Percentiles rank a stretch among this genome's conserved stretches.
phyloP scores from a whole-genome alignment of 2,888 invertebrate species.

The Acanthacorydalis orientalis region DNA sequence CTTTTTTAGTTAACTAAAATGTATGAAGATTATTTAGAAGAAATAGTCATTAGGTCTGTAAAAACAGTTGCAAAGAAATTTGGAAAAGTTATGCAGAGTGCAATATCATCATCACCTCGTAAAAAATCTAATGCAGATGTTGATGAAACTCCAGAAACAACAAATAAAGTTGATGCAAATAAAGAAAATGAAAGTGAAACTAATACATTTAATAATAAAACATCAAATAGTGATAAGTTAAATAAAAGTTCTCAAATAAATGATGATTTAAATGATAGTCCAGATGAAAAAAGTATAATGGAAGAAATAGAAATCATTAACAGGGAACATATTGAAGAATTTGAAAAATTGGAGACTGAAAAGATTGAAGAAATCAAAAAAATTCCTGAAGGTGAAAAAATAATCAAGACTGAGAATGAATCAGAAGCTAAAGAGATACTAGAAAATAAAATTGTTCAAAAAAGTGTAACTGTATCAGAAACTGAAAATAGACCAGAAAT shows the following conservation, averaged over 20 bases:
- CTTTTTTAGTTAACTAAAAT: slow-evolving; percentile 47
- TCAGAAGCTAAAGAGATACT: neutral
- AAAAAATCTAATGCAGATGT: neutral
- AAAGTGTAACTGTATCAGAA: slow-evolving; percentile 5
- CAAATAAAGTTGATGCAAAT: slow-evolving; percentile 2
- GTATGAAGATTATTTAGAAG: slow-evolving; percentile 60
- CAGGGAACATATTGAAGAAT: neutral
- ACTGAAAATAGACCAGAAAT: slow-evolving; percentile 5
- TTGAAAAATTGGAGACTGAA: slow-evolving; percentile 4
- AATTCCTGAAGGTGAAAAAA: slow-evolving; percentile 2
- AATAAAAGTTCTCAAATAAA: slow-evolving; percentile 1
- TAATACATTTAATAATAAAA: neutral
- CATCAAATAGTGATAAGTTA: neutral
- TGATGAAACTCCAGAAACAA: slow-evolving; percentile 1
- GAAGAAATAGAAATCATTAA: neutral
- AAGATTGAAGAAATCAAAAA: slow-evolving; percentile 3
- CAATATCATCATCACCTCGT: slow-evolving; percentile 7
- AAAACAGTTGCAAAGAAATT: slow-evolving; percentile 19
- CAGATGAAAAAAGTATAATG: neutral
- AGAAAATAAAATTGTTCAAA: slow-evolving; percentile 9
- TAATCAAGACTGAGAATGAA: slow-evolving; percentile 1
- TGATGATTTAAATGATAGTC: neutral
- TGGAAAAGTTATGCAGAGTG: neutral
- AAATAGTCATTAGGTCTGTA: slow-evolving; percentile 33
- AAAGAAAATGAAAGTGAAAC: neutral